phyloP scores from a whole-genome alignment of 2,797 vertebrate species.

The Simalia tracyae region DNA sequence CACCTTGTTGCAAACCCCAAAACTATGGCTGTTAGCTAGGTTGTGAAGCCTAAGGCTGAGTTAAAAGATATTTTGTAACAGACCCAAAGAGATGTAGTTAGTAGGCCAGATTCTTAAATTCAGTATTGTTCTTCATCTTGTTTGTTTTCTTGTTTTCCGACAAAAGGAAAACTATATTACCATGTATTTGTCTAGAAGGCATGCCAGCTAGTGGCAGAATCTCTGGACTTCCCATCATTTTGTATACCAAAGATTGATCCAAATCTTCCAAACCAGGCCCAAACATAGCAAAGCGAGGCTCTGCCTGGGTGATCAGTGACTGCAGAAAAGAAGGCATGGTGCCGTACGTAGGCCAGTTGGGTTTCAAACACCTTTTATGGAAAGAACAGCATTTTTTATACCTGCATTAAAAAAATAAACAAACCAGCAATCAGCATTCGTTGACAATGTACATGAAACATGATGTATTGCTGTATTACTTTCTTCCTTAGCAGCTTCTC shows the following conservation, averaged over 20 bases:
- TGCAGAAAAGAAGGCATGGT: conserved; percentile 86
- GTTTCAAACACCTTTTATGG: conserved; percentile 77
- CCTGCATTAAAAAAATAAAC: conserved; percentile 71
- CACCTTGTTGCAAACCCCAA: too few relatives aligned
- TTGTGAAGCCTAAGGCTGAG: too few relatives aligned
- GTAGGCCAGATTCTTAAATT: background rate
- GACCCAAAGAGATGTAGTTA: background rate
- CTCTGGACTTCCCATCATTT: conserved; percentile 85
- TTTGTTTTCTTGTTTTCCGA: background rate
- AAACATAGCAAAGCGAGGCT: conserved; percentile 94
- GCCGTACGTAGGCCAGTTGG: conserved; percentile 75
- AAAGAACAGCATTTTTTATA: conserved; percentile 87
- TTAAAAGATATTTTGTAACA: background rate
- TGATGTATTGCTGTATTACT: background rate
- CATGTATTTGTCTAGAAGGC: conserved; percentile 86
- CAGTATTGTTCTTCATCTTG: background rate
- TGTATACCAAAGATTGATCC: conserved; percentile 85
- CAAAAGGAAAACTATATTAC: conserved; percentile 66
- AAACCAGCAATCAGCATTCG: background rate
- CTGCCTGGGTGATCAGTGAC: conserved; percentile 80
- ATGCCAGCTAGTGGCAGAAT: conserved; percentile 82
- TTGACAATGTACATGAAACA: background rate
- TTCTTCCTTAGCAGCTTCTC: background rate
- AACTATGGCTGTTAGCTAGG: background rate
- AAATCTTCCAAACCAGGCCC: conserved; percentile 92